Conservation (phyloP, 2,113 vertebrate genomes). For the Cyanoramphus novaezelandiae region DNA sequence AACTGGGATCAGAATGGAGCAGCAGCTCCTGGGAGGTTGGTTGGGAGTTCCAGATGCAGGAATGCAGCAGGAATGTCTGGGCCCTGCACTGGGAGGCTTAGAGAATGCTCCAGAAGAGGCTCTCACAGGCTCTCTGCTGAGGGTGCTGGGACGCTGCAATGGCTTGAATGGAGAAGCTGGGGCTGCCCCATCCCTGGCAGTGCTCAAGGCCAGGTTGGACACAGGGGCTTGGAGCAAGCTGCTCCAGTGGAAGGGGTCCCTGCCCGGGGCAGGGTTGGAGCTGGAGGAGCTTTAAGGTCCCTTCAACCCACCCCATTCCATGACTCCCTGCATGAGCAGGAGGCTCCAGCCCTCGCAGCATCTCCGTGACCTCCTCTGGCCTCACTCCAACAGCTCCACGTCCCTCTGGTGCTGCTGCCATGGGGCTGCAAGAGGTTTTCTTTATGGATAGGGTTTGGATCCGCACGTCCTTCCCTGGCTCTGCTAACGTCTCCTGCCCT, state of each 20-base stretch:
- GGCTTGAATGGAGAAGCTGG: background rate
- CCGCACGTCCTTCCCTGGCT: background rate
- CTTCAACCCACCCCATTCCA: background rate
- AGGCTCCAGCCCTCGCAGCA: background rate
- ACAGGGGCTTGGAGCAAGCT: too few relatives aligned
- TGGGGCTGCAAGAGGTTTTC: background rate
- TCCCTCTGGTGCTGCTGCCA: background rate
- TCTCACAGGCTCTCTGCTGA: background rate
- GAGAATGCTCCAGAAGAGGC: background rate
- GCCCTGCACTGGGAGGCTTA: background rate
- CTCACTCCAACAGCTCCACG: background rate
- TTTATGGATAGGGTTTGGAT: background rate
- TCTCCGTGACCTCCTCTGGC: background rate
- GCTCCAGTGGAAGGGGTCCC: too few relatives aligned
- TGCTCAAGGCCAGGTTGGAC: background rate
- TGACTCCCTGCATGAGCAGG: background rate
- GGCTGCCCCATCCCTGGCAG: background rate
- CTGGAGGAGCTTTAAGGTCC: background rate
- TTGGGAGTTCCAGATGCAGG: background rate
- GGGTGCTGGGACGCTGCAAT: background rate
- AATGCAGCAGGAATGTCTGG: background rate
- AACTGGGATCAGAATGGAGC: background rate
- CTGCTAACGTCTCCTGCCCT: background rate
- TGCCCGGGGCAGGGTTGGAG: too few relatives aligned
- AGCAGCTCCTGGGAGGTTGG: background rate